Evolutionary conservation across 2,888 invertebrate genomes (phyloP), one percentile per base, ranked within the genome.

Genomic region (Anarsia innoxiella): DNA sequence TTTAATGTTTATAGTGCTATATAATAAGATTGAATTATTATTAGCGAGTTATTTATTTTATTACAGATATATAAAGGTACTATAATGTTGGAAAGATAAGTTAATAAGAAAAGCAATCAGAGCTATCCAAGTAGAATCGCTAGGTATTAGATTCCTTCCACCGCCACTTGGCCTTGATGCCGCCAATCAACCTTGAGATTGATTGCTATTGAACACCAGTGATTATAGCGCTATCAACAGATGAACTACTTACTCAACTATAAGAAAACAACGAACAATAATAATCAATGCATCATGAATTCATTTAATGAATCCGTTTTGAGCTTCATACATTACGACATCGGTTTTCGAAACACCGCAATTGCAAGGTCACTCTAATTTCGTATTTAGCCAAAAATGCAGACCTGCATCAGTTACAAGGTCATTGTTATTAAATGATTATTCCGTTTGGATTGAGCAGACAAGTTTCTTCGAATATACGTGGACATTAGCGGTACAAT

Each of bases 341-440:
- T 33, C 8, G 12, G 14, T 26, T 47, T 44, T 40, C 42, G 37
- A 44, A 40, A 40, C 25, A 10, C 12, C 23, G 34, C 31, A 37
- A 29, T 16, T 36, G 35, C 40, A 41, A 50, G 45, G 48, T 43
- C 44, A 45, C 39, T 40, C 43, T 33, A 39, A 50, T 45, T 44
- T 43, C 35, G 36, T 37, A 36, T 46, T 34, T 41, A 40, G 39
- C 39, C 41, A 42, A 40, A 37, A 34, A 31, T 36, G 36, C 37
- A 37, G 13, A 28, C 19, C 36, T 40, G 37, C 36, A 43, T 35
- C 26, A 27, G 15, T 15, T 36, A 52, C 40, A 52, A 49, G 48
- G 50, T 44, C 47, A 42, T 40, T 39, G 30, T 44, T 44, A 44
- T 41, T 40, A 45, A 33, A 40, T 36, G 31, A 39, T 45, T 35